Conservation (phyloP, 2,113 vertebrate species). For the Heterocephalus glaber region DNA sequence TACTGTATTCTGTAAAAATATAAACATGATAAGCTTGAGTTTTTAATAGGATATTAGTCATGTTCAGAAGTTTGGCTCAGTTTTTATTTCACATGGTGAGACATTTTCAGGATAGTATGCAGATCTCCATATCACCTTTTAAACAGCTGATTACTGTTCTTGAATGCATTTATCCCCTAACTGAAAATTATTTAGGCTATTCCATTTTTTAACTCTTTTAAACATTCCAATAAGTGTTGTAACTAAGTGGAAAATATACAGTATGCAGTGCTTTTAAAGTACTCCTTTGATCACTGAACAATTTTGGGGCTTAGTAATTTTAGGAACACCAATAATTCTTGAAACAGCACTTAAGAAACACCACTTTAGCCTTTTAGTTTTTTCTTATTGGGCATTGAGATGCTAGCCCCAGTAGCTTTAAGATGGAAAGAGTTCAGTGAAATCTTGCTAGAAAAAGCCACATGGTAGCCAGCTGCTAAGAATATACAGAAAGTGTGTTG, state of each 20-base stretch:
- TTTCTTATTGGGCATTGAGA: neutral
- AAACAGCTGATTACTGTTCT: slow-evolving; percentile 28
- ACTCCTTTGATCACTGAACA: slow-evolving; percentile 40
- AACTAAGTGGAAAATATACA: neutral
- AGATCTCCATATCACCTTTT: neutral
- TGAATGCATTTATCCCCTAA: slow-evolving; percentile 40
- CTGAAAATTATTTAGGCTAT: slow-evolving; percentile 56
- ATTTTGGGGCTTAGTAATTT: neutral
- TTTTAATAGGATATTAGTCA: slow-evolving; percentile 50
- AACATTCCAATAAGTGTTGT: slow-evolving; percentile 18
- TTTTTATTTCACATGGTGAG: slow-evolving; percentile 45
- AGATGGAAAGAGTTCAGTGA: neutral
- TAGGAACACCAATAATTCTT: slow-evolving; percentile 14
- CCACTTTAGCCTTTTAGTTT: slow-evolving; percentile 22
- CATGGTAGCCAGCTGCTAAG: neutral
- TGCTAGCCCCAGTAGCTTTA: neutral
- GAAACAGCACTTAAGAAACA: neutral
- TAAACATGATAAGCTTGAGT: neutral
- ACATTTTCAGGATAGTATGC: neutral
- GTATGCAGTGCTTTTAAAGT: neutral
- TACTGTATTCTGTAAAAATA: slow-evolving; percentile 55
- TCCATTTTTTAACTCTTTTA: slow-evolving; percentile 22
- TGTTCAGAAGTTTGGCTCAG: slow-evolving; percentile 50
- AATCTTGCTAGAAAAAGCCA: slow-evolving; percentile 9
- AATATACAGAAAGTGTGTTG: neutral